A percentile compares a stretch with the other conserved stretches of the same genome.
These are phyloP conservation scores for Baronia brevicornis DNA, from an alignment of 2,888 invertebrate species.

Conservation along the genomic window DNA sequence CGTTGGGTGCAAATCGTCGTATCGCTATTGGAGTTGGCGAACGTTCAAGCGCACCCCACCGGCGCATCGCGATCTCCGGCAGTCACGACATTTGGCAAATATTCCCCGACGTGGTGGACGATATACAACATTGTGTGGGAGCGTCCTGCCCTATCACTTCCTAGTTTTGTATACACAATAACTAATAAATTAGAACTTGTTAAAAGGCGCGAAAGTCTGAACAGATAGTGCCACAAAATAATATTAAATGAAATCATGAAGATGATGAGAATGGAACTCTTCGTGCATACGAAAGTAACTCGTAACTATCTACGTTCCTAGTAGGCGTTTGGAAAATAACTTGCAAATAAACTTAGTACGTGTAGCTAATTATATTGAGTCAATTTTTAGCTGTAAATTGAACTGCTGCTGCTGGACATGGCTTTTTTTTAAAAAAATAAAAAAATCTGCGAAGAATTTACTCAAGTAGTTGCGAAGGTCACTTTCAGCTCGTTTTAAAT, in stretches of 20 bases:
- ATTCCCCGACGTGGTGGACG: slow-evolving; percentile 57
- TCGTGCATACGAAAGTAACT: too few relatives aligned
- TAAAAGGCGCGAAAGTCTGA: too few relatives aligned
- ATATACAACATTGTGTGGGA: slow-evolving; percentile 56
- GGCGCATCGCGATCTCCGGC: slow-evolving; percentile 69
- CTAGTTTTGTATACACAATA: slow-evolving; percentile 53
- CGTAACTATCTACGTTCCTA: too few relatives aligned
- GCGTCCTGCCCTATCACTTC: slow-evolving; percentile 67
- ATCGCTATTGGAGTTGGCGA: slow-evolving; percentile 59
- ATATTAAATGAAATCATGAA: too few relatives aligned
- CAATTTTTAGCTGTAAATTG: too few relatives aligned
- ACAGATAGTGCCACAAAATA: too few relatives aligned
- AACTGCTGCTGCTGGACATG: too few relatives aligned
- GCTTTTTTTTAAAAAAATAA: slow-evolving; percentile 33
- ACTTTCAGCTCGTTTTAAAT: slow-evolving; percentile 54
- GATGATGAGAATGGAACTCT: too few relatives aligned
- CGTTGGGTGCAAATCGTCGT: slow-evolving; percentile 65
- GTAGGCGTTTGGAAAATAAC: too few relatives aligned
- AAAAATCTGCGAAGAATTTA: slow-evolving; percentile 33
- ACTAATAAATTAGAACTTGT: slow-evolving; percentile 16
- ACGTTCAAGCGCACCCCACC: slow-evolving; percentile 59
- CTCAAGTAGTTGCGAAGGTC: slow-evolving; percentile 45
- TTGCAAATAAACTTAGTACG: too few relatives aligned
- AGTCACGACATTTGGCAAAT: slow-evolving; percentile 74
- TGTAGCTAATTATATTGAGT: too few relatives aligned